These are phyloP conservation scores for Dioctria rufipes DNA, from an alignment of 2,888 invertebrate species.

Conservation along the genomic window DNA sequence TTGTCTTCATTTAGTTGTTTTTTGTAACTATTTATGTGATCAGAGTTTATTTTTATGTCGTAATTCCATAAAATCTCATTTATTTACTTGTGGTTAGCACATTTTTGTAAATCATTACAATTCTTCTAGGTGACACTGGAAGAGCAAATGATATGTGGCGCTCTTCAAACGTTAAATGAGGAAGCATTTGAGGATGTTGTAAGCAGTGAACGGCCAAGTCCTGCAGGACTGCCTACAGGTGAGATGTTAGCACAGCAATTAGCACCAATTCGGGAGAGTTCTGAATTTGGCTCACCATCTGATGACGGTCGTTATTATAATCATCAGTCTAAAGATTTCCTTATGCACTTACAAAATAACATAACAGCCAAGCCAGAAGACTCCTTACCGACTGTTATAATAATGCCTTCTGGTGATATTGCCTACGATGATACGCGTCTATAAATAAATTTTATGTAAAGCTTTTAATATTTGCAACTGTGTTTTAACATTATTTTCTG, in stretches of 20 bases:
- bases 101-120: not conserved
- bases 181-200: slow-evolving; percentile 93
- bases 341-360: slow-evolving; percentile 60
- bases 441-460: slow-evolving; percentile 61
- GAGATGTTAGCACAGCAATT: slow-evolving; percentile 72
- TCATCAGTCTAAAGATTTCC: slow-evolving; percentile 62
- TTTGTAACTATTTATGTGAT: no score
- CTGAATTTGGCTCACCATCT: slow-evolving; percentile 71
- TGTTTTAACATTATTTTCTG: slow-evolving; percentile 30
- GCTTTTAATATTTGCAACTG: slow-evolving; percentile 43
- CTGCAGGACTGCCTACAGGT: slow-evolving; percentile 74
- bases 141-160: slow-evolving; percentile 96
- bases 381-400: slow-evolving; percentile 67
- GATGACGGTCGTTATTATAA: slow-evolving; percentile 65
- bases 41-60: no score
- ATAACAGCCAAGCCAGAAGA: slow-evolving; percentile 58
- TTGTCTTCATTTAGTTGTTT: no score
- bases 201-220: slow-evolving; percentile 78
- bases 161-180: slow-evolving; percentile 92
- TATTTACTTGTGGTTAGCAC: no score
- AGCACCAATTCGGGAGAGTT: slow-evolving; percentile 71
- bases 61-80: no score
- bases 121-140: slow-evolving; percentile 88
- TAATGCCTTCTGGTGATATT: slow-evolving; percentile 67
- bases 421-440: slow-evolving; percentile 69